A percentile compares a stretch with the other conserved stretches of the same genome.
These are phyloP conservation scores for Reinhardtius hippoglossoides DNA, from an alignment of 2,113 vertebrate species.

Conservation along the genomic window DNA sequence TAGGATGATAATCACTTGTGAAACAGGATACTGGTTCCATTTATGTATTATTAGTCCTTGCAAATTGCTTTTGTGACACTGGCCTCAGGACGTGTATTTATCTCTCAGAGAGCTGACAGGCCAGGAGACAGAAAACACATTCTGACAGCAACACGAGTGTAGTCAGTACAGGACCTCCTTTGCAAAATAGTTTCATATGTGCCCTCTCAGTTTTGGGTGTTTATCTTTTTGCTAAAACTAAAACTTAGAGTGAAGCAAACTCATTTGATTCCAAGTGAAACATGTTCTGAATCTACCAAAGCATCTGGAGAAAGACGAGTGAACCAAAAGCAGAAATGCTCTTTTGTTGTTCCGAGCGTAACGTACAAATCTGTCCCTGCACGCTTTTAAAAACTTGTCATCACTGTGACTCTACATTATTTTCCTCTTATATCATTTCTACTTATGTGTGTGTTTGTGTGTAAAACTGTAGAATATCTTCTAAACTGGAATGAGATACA, in stretches of 20 bases:
- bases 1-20: neutral
- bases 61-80: neutral
- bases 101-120: slow-evolving; percentile 29
- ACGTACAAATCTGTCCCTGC: neutral
- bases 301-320: neutral
- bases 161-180: neutral
- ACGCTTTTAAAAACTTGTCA: neutral
- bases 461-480: neutral
- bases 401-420: neutral
- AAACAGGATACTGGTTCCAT: neutral
- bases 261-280: neutral
- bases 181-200: neutral
- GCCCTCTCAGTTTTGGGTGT: neutral
- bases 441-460: too few relatives aligned
- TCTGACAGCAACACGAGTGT: slow-evolving; percentile 1
- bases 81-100: slow-evolving; percentile 28
- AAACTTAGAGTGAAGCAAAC: neutral
- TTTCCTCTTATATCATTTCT: neutral
- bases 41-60: neutral
- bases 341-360: neutral
- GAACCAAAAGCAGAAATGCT: neutral
- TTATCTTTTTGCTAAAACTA: neutral
- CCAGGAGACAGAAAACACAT: slow-evolving; percentile 9
- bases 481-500: neutral
- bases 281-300: neutral